Conservation (phyloP, 2,113 vertebrate species). For the Daphoenositta chrysoptera region DNA sequence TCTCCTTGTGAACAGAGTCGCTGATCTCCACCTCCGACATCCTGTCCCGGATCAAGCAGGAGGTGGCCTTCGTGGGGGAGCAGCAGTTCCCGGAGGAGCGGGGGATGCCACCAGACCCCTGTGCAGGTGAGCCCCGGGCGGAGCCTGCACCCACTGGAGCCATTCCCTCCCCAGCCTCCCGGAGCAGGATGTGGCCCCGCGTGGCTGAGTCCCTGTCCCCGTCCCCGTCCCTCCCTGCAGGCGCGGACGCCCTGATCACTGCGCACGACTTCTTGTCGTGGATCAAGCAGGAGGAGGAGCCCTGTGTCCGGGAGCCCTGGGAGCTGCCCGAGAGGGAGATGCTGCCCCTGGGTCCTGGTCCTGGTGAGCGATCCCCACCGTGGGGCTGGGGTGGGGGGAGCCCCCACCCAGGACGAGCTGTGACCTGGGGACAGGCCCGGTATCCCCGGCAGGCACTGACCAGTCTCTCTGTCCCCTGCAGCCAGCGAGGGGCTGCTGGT, state of each 20-base stretch:
- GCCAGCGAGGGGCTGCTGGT: slow-evolving; percentile 42
- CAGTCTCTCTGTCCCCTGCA: background rate
- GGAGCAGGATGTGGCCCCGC: background rate
- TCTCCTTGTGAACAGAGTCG: slow-evolving; percentile 51
- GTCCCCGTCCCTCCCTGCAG: background rate
- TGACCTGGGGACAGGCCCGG: rapidly evolving
- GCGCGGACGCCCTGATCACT: slow-evolving; percentile 14
- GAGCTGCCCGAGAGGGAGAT: slow-evolving; percentile 46
- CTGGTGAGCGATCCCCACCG: background rate
- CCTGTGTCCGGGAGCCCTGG: slow-evolving; percentile 17
- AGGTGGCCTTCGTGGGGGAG: slow-evolving; percentile 68
- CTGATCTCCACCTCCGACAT: slow-evolving; percentile 76
- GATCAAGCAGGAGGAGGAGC: slow-evolving; percentile 69
- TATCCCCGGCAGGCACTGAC: background rate
- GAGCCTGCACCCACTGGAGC: rapidly evolving
- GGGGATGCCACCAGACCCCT: slow-evolving; percentile 59
- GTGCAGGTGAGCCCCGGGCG: slow-evolving; percentile 41
- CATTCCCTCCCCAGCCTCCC: no score
- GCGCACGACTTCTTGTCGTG: slow-evolving; percentile 49
- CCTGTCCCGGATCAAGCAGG: slow-evolving; percentile 79
- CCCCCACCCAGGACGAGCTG: background rate
- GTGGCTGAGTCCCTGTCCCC: background rate
- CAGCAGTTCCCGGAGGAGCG: slow-evolving; percentile 70
- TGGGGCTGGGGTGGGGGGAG: background rate
- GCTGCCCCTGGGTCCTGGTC: background rate